Evolutionary conservation across 2,113 vertebrate species (phyloP).

Genomic region (Syngnathus scovelli): DNA sequence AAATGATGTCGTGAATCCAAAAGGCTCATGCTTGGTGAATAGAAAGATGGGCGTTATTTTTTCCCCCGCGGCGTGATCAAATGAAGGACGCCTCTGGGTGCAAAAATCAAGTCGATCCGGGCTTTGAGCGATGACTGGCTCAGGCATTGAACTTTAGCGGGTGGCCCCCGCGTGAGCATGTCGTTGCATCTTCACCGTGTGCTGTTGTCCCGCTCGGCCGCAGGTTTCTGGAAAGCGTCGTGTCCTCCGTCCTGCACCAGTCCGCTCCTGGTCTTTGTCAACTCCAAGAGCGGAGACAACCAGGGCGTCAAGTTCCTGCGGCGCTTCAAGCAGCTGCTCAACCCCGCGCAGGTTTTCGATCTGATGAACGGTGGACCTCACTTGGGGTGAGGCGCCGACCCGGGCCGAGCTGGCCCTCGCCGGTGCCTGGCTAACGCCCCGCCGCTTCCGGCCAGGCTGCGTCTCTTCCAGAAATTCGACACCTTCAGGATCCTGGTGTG

Average conservation of each 20-base stretch:
- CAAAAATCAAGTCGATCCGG: too few relatives aligned
- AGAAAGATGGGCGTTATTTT: too few relatives aligned
- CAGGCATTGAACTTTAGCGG: too few relatives aligned
- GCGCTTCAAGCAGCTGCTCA: slow-evolving; percentile 94
- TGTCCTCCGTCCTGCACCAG: slow-evolving; percentile 93
- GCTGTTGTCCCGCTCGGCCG: too few relatives aligned
- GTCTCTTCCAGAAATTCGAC: slow-evolving; percentile 96
- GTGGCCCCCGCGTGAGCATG: too few relatives aligned
- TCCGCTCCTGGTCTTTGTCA: slow-evolving; percentile 92
- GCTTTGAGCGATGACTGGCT: too few relatives aligned
- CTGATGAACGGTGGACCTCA: slow-evolving; percentile 98
- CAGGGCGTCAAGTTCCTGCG: slow-evolving; percentile 95
- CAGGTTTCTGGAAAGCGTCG: slow-evolving; percentile 97
- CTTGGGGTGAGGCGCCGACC: slow-evolving; percentile 78
- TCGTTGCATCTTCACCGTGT: too few relatives aligned
- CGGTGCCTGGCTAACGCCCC: not conserved
- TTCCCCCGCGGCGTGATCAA: too few relatives aligned
- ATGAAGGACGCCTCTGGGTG: too few relatives aligned
- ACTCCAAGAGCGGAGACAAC: slow-evolving; percentile 97
- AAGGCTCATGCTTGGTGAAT: too few relatives aligned
- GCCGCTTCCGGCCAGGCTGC: slow-evolving; percentile 68
- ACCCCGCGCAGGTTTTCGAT: slow-evolving; percentile 96
- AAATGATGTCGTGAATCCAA: too few relatives aligned
- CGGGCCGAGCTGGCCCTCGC: rapidly evolving
- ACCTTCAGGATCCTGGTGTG: slow-evolving; percentile 97